Conservation (phyloP, 1,140 invertebrate species). For the Calephelis virginiensis region DNA sequence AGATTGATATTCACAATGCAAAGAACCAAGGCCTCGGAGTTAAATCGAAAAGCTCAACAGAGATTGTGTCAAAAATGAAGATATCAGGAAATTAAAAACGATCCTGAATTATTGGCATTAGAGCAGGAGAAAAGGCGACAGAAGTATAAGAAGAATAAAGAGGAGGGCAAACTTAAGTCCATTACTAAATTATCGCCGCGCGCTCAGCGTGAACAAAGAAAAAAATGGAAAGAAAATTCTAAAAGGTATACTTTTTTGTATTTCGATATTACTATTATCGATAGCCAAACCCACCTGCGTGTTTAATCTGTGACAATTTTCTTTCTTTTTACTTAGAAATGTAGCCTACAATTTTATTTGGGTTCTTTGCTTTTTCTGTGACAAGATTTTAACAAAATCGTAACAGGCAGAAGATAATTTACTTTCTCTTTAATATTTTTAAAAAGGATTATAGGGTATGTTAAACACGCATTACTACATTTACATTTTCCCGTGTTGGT, state of each 20-base stretch:
- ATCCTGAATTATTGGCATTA: conserved; percentile 22
- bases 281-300: too few relatives aligned
- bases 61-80: conserved; percentile 23
- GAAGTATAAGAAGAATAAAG: conserved; percentile 26
- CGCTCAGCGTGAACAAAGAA: conserved; percentile 16
- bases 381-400: too few relatives aligned
- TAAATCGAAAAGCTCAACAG: conserved; percentile 14
- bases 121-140: conserved; percentile 24
- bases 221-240: conserved; percentile 24
- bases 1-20: not conserved
- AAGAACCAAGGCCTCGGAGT: not conserved
- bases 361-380: too few relatives aligned
- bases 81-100: conserved; percentile 24
- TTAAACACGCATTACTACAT: too few relatives aligned
- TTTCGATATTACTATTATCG: too few relatives aligned
- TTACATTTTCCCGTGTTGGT: too few relatives aligned
- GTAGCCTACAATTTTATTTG: too few relatives aligned
- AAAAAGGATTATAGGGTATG: too few relatives aligned
- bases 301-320: too few relatives aligned
- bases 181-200: conserved; percentile 13
- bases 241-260: conserved; percentile 2
- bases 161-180: conserved; percentile 20
- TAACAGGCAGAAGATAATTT: too few relatives aligned
- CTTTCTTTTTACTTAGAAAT: too few relatives aligned
- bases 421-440: too few relatives aligned